Conservation (phyloP, 1,140 invertebrate species). For the Holotrichia oblita region DNA sequence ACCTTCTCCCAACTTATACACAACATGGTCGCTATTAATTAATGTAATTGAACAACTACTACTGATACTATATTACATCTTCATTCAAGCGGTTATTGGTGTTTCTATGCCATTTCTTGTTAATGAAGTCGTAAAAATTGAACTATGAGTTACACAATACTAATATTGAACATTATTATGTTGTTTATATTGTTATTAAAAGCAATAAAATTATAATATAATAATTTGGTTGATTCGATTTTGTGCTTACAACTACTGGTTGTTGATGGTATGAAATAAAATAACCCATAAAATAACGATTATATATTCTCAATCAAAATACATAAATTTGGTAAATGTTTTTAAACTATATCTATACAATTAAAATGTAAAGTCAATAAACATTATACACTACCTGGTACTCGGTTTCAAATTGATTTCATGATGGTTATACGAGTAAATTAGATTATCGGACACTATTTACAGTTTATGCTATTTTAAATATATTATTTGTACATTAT, state of each 20-base stretch:
- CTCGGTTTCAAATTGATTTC: neutral
- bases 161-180: too few relatives aligned
- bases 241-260: neutral
- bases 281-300: constrained; percentile 49
- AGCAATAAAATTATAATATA: too few relatives aligned
- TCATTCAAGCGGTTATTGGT: too few relatives aligned
- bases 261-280: neutral
- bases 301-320: constrained; percentile 54
- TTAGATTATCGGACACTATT: neutral
- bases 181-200: too few relatives aligned
- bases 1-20: too few relatives aligned
- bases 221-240: too few relatives aligned
- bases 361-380: constrained; percentile 46
- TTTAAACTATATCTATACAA: constrained; percentile 52
- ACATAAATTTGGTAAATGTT: constrained; percentile 54
- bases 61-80: too few relatives aligned
- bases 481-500: constrained; percentile 28
- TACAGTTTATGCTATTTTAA: constrained; percentile 5
- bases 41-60: too few relatives aligned
- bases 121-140: too few relatives aligned
- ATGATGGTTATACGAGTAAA: neutral
- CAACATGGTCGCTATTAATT: too few relatives aligned
- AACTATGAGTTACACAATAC: too few relatives aligned
- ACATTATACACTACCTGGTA: neutral
- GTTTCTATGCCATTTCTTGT: too few relatives aligned